Percentiles rank a stretch among this genome's conserved stretches.
Evolutionary conservation across 1,140 invertebrate genomes (phyloP).

Genomic region (Drosophila takahashii): DNA sequence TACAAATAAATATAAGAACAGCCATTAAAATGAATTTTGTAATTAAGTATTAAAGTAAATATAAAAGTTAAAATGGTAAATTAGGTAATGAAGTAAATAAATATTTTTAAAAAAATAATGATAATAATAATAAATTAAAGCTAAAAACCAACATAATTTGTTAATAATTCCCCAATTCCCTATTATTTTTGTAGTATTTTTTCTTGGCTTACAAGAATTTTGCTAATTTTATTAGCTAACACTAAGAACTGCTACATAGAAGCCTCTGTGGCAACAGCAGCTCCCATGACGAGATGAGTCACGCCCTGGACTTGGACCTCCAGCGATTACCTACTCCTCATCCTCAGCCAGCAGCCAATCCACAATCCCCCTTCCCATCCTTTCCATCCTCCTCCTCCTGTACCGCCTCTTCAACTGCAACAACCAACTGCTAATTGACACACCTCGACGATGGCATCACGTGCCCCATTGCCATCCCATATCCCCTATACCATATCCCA

Average conservation of each 20-base stretch:
- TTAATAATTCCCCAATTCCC: too few relatives aligned
- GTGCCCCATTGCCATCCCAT: conserved; percentile 52
- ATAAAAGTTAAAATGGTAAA: too few relatives aligned
- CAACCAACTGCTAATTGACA: conserved; percentile 80
- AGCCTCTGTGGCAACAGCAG: background rate
- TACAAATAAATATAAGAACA: too few relatives aligned
- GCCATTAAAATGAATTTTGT: too few relatives aligned
- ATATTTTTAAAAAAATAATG: too few relatives aligned
- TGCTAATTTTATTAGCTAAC: conserved; percentile 1
- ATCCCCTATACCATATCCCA: background rate
- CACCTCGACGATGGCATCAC: conserved; percentile 75
- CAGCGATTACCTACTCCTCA: conserved; percentile 21
- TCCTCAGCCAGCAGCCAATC: conserved; percentile 3
- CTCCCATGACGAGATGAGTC: conserved; percentile 50
- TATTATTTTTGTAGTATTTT: too few relatives aligned
- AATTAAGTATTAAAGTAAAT: too few relatives aligned
- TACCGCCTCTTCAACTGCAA: conserved; percentile 51
- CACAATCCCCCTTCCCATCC: background rate
- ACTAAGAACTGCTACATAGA: background rate
- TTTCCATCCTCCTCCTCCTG: conserved; percentile 8
- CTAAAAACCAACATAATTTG: too few relatives aligned
- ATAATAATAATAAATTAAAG: too few relatives aligned
- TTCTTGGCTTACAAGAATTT: background rate
- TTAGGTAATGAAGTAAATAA: too few relatives aligned
- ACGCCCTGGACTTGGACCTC: conserved; percentile 18